These are phyloP conservation scores for Agrilus cyanescens DNA, from an alignment of 2,888 invertebrate genomes.

Conservation along the genomic window DNA sequence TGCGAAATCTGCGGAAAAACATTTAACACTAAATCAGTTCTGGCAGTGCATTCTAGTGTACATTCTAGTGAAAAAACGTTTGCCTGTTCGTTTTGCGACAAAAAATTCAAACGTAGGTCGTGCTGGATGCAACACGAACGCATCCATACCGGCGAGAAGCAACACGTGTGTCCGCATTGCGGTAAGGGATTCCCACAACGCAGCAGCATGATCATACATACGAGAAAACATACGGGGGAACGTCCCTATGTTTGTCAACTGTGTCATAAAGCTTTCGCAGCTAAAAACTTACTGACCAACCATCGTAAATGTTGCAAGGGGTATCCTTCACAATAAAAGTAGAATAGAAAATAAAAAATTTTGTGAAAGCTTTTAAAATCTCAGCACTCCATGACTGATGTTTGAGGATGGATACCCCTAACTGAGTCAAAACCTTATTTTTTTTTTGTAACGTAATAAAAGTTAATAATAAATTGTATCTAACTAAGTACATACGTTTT, in stretches of 20 bases:
- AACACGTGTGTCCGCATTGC: slow-evolving; percentile 25
- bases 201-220: slow-evolving; percentile 26
- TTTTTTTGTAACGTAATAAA: too few relatives aligned
- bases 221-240: slow-evolving; percentile 31
- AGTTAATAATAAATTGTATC: too few relatives aligned
- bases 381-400: too few relatives aligned
- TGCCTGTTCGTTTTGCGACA: slow-evolving; percentile 24
- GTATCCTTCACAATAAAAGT: too few relatives aligned
- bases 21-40: slow-evolving; percentile 23
- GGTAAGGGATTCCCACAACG: slow-evolving; percentile 30
- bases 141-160: slow-evolving; percentile 31
- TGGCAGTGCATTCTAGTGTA: slow-evolving; percentile 23
- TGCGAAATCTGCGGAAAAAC: slow-evolving; percentile 28
- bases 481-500: too few relatives aligned
- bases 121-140: slow-evolving; percentile 29
- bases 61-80: slow-evolving; percentile 28
- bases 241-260: slow-evolving; percentile 39
- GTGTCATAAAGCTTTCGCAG: slow-evolving; percentile 22
- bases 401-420: too few relatives aligned
- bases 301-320: slow-evolving; percentile 25
- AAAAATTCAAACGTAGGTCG: slow-evolving; percentile 24
- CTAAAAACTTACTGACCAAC: slow-evolving; percentile 19
- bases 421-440: too few relatives aligned
- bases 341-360: too few relatives aligned
- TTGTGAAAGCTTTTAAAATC: too few relatives aligned